Conservation (phyloP, 1,140 invertebrate genomes). For the Patella vulgata region DNA sequence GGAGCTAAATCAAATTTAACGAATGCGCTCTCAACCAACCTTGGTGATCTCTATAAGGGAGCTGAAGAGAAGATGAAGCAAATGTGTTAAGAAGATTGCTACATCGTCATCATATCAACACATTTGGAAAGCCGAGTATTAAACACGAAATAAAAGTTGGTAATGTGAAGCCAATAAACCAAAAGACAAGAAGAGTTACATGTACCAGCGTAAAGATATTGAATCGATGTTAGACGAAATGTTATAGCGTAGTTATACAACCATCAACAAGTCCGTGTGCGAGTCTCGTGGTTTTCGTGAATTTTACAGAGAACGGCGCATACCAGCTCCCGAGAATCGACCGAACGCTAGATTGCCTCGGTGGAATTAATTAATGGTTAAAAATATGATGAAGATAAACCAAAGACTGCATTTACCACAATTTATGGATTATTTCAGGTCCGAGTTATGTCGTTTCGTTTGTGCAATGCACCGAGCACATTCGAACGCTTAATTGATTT, state of each 20-base stretch:
- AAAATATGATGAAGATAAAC: conserved; percentile 46
- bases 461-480: too few relatives aligned
- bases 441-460: conserved; percentile 21
- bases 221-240: conserved; percentile 26
- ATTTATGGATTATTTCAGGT: conserved; percentile 36
- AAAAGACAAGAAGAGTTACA: conserved; percentile 22
- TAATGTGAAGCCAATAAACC: conserved; percentile 20
- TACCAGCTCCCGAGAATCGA: conserved; percentile 67
- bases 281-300: conserved; percentile 52
- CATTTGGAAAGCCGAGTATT: conserved; percentile 22
- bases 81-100: too few relatives aligned
- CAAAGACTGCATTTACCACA: conserved; percentile 38
- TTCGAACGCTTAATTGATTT: conserved; percentile 44
- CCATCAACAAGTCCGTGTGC: conserved; percentile 40
- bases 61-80: too few relatives aligned
- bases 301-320: conserved; percentile 60
- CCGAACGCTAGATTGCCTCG: too few relatives aligned
- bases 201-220: conserved; percentile 14
- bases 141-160: conserved; percentile 36
- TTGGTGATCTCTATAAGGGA: too few relatives aligned
- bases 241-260: conserved; percentile 37
- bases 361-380: conserved; percentile 68
- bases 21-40: too few relatives aligned
- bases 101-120: too few relatives aligned
- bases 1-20: too few relatives aligned